Conservation (phyloP, 2,888 invertebrate genomes). For the Camponotus fellah region DNA sequence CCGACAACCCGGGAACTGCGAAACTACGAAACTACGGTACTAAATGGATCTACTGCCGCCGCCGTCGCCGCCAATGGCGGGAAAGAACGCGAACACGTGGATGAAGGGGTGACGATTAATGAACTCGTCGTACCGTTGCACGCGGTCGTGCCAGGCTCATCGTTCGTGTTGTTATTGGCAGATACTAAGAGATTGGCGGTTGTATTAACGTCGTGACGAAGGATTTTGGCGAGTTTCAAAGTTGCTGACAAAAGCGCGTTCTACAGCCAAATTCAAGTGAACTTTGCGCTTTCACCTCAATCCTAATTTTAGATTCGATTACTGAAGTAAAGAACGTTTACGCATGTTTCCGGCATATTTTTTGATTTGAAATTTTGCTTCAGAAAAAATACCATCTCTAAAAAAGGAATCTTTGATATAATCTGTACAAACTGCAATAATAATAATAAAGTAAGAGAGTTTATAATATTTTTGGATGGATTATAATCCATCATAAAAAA, state of each 20-base stretch:
- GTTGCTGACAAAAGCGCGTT: constrained; percentile 1
- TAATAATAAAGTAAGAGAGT: background rate
- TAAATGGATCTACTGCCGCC: constrained; percentile 65
- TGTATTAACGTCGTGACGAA: background rate
- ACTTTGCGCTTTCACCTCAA: background rate
- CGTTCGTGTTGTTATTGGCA: constrained; percentile 43
- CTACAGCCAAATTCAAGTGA: background rate
- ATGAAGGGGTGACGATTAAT: constrained; percentile 48
- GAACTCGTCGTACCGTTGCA: constrained; percentile 42
- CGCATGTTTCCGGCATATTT: too few relatives aligned
- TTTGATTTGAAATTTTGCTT: background rate
- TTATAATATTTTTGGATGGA: too few relatives aligned
- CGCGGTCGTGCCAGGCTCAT: constrained; percentile 26
- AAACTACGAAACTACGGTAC: constrained; percentile 77
- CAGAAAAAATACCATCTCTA: background rate
- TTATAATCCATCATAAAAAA: background rate
- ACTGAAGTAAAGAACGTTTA: background rate
- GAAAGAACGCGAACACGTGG: constrained; percentile 53
- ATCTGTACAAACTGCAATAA: background rate
- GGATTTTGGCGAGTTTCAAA: background rate
- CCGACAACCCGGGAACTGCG: constrained; percentile 70
- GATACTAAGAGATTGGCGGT: constrained; percentile 3
- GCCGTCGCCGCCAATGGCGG: constrained; percentile 26
- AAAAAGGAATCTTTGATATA: background rate
- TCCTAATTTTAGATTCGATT: background rate